Evolutionary conservation across 2,113 vertebrate species (phyloP).

Genomic region (Sciurus niger): DNA sequence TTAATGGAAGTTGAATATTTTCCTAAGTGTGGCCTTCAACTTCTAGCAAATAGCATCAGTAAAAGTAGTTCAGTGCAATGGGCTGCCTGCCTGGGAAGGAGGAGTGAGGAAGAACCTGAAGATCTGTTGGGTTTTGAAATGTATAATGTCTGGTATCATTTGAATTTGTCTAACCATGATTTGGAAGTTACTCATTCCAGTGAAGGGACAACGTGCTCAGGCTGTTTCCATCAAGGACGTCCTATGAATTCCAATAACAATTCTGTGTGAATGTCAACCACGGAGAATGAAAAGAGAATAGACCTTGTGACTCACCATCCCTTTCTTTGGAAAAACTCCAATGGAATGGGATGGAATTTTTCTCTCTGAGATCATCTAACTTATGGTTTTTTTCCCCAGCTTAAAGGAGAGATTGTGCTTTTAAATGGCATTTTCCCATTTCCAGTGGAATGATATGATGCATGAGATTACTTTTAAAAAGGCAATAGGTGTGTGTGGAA

Average conservation of each 20-base stretch:
- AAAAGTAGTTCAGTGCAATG: not conserved
- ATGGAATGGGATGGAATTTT: not conserved
- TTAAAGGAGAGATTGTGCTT: not conserved
- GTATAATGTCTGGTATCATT: not conserved
- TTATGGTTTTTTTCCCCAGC: not conserved
- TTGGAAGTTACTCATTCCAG: not conserved
- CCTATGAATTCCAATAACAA: not conserved
- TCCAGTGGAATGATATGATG: not conserved
- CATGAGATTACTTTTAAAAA: not conserved
- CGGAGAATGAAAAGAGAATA: not conserved
- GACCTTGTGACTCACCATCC: not conserved
- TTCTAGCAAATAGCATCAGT: not conserved
- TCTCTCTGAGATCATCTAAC: not conserved
- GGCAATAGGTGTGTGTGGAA: not conserved
- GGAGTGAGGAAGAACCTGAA: accelerated
- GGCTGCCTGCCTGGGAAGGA: not conserved
- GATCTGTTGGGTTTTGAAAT: not conserved
- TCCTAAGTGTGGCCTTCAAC: not conserved
- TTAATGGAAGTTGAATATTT: not conserved
- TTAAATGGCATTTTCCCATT: constrained; percentile 1
- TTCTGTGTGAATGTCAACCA: not conserved
- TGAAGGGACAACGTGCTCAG: not conserved
- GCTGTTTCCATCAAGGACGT: not conserved
- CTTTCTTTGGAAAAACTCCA: not conserved
- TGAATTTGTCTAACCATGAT: not conserved